Base-by-base conservation (phyloP, 2,888 invertebrate genomes). In the Caenorhabditis angaria region DNA sequence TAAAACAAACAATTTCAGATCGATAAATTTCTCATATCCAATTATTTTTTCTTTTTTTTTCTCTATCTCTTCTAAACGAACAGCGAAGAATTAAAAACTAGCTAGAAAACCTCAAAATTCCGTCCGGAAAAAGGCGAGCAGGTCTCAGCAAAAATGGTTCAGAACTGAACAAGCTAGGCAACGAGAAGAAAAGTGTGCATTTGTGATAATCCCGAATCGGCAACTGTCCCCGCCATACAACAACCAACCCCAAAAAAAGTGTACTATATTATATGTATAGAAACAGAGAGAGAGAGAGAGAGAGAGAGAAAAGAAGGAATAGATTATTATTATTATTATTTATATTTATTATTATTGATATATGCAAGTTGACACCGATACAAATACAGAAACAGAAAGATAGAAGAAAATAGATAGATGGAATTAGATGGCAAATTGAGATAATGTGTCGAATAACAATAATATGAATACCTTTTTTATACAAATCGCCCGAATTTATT, bases 251-350 rank as follows among this genome's bases (percentile, higher is more conserved):
- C n/a, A 32, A 5, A 32, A 32, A 32, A 41, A 41, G 41, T 41
- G 41, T 41, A 4, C 27, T 24, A 63, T 32, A n/a, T 56, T 51
- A 41, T 55, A 57, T 53, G 18, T 35, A 53, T 51, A 61, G 56
- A n/a, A 14, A n/a, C 25, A 47, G 65, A 59, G 27, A 59, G 63
- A 24, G 63, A 41, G 32, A 62, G 62, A 62, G 28, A 35, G 57
- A 35, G 54, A 18, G n/a, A 29, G 51, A 64, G 50, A 65, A 48
- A 20, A 35, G 51, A 47, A 51, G 27, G 32, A 35, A 29, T 29
- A 32, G 41, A 58, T 47, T 53, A 48, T 14, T 24, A 50, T 41
- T 41, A 41, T 41, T 41, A 12, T 12, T 41, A 41, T 41, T 41
- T 41, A 41, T 41, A 12, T 12, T 41, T 32, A 32, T 32, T 41